Evolutionary conservation across 2,888 invertebrate genomes (phyloP).

Genomic region (Copidosoma aretas): DNA sequence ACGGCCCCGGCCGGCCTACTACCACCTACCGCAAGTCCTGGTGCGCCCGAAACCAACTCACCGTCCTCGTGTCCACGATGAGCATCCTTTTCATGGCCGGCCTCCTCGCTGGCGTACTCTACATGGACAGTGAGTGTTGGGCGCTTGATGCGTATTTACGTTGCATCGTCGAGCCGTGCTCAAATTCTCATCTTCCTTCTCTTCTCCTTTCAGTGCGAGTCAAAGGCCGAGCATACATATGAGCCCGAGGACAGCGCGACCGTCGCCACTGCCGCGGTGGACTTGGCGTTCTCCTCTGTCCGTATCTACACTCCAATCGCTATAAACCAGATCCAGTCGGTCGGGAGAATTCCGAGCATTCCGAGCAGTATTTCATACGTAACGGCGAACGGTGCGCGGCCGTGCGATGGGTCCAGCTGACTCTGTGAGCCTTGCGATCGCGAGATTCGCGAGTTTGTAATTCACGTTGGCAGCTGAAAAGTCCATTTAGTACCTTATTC

Average conservation of each 20-base stretch:
- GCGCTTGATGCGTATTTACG: background rate
- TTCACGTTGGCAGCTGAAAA: too few species aligned
- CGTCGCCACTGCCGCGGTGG: too few species aligned
- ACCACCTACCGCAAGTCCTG: conserved; percentile 70
- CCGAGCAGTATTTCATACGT: too few species aligned
- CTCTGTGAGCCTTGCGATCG: too few species aligned
- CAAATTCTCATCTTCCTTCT: conserved; percentile 32
- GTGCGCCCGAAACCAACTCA: conserved; percentile 82
- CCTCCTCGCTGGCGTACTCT: conserved; percentile 80
- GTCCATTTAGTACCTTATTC: too few species aligned
- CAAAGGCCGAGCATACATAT: conserved; percentile 58
- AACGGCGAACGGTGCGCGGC: too few species aligned
- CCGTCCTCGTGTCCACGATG: conserved; percentile 83
- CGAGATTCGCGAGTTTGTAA: too few species aligned
- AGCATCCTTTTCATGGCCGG: conserved; percentile 81
- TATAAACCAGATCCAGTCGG: too few species aligned
- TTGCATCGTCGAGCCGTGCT: background rate
- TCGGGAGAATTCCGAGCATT: too few species aligned
- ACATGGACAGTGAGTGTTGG: conserved; percentile 81
- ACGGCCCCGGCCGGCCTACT: conserved; percentile 72
- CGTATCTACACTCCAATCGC: too few species aligned
- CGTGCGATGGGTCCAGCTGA: too few species aligned
- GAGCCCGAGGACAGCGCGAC: conserved; percentile 26
- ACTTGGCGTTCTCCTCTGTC: too few species aligned
- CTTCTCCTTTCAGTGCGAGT: conserved; percentile 65